A percentile compares a stretch with the other conserved stretches of the same genome.
Conservation (phyloP, 1,140 invertebrate genomes). For the Trichonephila inaurata region DNA sequence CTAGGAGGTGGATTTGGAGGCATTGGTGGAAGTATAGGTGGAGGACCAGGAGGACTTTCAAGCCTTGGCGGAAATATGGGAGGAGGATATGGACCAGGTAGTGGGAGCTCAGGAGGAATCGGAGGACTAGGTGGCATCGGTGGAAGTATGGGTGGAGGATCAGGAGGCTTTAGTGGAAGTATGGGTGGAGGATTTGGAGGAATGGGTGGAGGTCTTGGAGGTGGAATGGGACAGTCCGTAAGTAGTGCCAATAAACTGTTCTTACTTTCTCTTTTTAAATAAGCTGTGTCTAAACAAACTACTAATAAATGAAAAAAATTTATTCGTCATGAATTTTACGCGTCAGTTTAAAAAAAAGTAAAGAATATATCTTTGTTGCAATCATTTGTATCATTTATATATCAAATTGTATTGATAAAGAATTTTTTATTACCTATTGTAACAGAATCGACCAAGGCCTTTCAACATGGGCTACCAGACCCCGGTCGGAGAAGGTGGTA, state of each 20-base stretch:
- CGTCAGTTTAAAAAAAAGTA: background rate
- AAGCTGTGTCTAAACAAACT: background rate
- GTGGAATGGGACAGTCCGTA: background rate
- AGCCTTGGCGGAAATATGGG: background rate
- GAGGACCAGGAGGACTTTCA: background rate
- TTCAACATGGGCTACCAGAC: constrained; percentile 25
- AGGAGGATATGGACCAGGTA: background rate
- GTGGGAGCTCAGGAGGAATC: background rate
- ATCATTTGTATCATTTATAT: too few species aligned
- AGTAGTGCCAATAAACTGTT: background rate
- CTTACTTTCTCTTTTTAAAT: too few species aligned
- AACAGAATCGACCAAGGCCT: background rate
- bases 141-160: too few species aligned
- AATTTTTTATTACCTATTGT: background rate
- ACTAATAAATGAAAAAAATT: too few species aligned
- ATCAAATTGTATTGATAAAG: too few species aligned
- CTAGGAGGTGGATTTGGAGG: background rate
- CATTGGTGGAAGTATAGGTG: background rate
- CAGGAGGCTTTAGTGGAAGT: too few species aligned
- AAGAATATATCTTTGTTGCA: too few species aligned
- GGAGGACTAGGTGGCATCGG: background rate
- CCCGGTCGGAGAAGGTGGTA: constrained; percentile 5
- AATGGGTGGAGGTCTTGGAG: background rate
- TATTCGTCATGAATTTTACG: too few species aligned
- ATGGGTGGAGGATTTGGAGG: background rate